Evolutionary conservation across 1,140 invertebrate species (phyloP), one percentile per base, ranked within the genome.

Genomic region (Parapsyche elsis): DNA sequence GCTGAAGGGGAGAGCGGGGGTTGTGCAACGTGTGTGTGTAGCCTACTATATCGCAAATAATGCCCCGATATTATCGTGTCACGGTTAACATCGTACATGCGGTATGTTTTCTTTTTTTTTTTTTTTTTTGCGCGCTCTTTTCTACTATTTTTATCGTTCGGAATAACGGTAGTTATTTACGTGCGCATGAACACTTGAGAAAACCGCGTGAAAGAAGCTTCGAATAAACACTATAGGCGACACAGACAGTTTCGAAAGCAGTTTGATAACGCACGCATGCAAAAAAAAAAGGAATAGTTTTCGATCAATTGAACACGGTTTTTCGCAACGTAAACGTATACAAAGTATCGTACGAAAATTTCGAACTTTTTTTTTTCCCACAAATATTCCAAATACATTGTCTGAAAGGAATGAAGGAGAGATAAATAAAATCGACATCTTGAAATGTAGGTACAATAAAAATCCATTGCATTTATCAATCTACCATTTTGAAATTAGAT

Each of bases 61-160:
- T 71, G 26, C 16, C 19, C 67, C 12, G 26, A 71, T 71, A 30
- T 71, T 71, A 71, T 71, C 67, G 67, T 71, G 67, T 71, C 67
- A 38, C 71, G 71, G 44, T 23, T 46, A 53, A 49, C n/a, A 12
- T 46, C 45, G 30, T 38, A 7, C 30, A 38, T 26, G n/a, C 5
- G 26, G 24, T 45, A 24, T 30, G 64, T 24, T 12, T 67, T 67
- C 16, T 53, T n/a, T 53, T 53, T 53, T 53, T 53, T 53, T 53
- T 12, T 53, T n/a, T 53, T 53, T 53, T 53, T 53, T 53, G 2
- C 64, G 16, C 64, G 21, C 12, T 67, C 1, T 24, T 21, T 67
- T 24, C 26, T 67, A 16, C 16, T 67, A 1, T 23, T 23, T 67
- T 24, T 67, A 67, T 67, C 26, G 21, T 67, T 24, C 26, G 64